Conservation (phyloP, 2,888 invertebrate species). For the Drosophila paramelanica region DNA sequence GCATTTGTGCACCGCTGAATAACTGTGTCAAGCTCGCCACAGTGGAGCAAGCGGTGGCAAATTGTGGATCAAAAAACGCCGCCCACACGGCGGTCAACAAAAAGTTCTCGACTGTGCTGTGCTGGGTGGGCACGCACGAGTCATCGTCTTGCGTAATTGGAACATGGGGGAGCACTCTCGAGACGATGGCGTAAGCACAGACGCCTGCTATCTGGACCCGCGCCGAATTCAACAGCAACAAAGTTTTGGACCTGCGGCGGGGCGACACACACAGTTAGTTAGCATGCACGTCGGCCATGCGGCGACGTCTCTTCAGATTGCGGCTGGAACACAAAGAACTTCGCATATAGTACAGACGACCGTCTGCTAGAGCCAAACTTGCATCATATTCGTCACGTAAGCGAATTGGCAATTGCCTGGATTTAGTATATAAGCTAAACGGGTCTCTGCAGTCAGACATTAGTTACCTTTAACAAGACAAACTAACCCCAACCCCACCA, state of each 20-base stretch:
- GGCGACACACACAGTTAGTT: conserved; percentile 1
- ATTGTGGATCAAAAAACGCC: conserved; percentile 18
- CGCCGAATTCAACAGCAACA: conserved; percentile 48
- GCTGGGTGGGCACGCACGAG: conserved; percentile 54
- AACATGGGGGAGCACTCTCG: conserved; percentile 20
- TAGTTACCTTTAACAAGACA: conserved; percentile 63
- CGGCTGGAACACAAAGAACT: conserved; percentile 46
- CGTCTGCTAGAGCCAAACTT: conserved; percentile 58
- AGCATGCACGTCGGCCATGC: conserved; percentile 54
- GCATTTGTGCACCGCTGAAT: conserved; percentile 24
- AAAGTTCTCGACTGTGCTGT: not conserved
- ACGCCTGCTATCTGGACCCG: conserved; percentile 72
- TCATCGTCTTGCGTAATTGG: conserved; percentile 48
- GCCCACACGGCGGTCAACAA: conserved; percentile 1
- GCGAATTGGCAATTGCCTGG: conserved; percentile 57
- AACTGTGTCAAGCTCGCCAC: conserved; percentile 69
- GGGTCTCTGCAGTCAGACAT: conserved; percentile 50
- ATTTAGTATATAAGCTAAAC: conserved; percentile 71
- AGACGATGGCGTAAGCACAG: conserved; percentile 66
- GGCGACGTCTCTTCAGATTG: conserved; percentile 73
- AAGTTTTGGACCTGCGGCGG: conserved; percentile 35
- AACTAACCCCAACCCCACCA: conserved; percentile 45
- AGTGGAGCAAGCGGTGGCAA: conserved; percentile 50
- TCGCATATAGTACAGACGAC: conserved; percentile 32
- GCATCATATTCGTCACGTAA: conserved; percentile 74